A percentile compares a stretch with the other conserved stretches of the same genome.
These are phyloP conservation scores for Drosophila kikkawai DNA, from an alignment of 1,140 invertebrate species.

Conservation along the genomic window DNA sequence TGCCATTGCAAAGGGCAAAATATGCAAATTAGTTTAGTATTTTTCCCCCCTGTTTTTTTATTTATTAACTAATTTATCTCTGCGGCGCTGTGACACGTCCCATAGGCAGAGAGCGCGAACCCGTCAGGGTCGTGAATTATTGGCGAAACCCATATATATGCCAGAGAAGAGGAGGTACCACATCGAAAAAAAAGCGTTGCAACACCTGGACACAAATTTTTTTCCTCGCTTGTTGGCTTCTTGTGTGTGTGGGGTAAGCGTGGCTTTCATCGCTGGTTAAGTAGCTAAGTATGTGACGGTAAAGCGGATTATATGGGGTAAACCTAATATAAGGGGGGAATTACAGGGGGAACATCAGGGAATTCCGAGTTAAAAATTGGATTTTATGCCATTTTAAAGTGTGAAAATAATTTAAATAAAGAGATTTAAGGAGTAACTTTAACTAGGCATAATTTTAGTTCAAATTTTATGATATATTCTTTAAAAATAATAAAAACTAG, in stretches of 20 bases:
- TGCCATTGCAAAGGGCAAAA: constrained; percentile 70
- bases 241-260: constrained; percentile 18
- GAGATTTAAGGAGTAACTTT: background rate
- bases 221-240: constrained; percentile 16
- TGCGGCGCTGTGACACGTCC: constrained; percentile 71
- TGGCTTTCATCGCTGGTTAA: constrained; percentile 46
- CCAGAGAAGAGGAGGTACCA: constrained; percentile 33
- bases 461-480: background rate
- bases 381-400: background rate
- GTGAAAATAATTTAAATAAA: background rate
- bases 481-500: too few species aligned
- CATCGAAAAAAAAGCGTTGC: constrained; percentile 61
- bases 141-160: constrained; percentile 52
- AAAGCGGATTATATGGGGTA: constrained; percentile 20
- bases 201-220: constrained; percentile 76
- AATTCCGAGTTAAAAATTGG: background rate
- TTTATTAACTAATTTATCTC: constrained; percentile 84
- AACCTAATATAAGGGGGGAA: background rate
- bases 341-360: background rate
- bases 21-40: constrained; percentile 79
- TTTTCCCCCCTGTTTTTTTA: constrained; percentile 58
- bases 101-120: constrained; percentile 58
- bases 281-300: constrained; percentile 39
- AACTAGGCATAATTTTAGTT: background rate
- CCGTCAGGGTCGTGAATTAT: constrained; percentile 77